phyloP scores from a whole-genome alignment of 2,797 vertebrate species.

The Garrulus glandarius region DNA sequence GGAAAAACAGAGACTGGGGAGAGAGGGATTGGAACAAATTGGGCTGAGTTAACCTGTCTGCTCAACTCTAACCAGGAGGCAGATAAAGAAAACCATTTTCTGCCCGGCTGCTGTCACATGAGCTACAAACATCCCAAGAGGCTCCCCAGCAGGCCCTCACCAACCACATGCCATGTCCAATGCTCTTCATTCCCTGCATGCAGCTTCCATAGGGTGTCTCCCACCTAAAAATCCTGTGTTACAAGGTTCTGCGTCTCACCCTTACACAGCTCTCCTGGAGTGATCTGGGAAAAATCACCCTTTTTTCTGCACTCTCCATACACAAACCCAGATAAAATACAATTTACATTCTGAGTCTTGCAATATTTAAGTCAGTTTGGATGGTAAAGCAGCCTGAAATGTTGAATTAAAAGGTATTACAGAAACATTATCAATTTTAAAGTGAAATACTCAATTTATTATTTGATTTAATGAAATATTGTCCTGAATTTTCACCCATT shows the following conservation, averaged over 20 bases:
- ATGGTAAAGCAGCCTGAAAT: neutral
- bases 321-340: neutral
- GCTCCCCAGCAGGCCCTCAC: neutral
- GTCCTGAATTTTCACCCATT: neutral
- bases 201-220: neutral
- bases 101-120: neutral
- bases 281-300: neutral
- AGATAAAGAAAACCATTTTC: neutral
- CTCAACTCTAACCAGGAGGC: neutral
- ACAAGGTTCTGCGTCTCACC: neutral
- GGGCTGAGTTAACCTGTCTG: neutral
- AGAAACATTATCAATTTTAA: neutral
- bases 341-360: neutral
- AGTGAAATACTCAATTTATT: neutral
- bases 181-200: neutral
- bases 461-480: neutral
- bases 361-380: neutral
- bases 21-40: neutral
- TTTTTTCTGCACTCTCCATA: neutral
- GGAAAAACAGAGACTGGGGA: neutral
- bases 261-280: neutral
- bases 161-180: neutral
- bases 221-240: neutral
- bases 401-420: neutral
- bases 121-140: neutral